These are phyloP conservation scores for Orchesella flavescens DNA, from an alignment of 2,888 invertebrate genomes.

Conservation along the genomic window DNA sequence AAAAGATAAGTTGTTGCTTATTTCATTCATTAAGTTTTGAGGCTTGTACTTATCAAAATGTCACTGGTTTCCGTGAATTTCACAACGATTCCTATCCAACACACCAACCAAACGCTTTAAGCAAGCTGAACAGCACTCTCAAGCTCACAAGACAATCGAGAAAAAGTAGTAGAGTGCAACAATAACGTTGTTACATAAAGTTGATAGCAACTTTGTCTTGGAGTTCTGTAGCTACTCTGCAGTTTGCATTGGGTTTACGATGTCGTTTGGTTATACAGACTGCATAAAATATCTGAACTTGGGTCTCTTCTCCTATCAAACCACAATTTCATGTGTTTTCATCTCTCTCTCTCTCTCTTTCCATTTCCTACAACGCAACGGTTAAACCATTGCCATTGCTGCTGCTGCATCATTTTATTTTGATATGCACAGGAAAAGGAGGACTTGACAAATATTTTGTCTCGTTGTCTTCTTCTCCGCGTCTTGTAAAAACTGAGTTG, in stretches of 20 bases:
- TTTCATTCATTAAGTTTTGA: conserved; percentile 50
- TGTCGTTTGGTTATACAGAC: neutral
- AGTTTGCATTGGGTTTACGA: no score
- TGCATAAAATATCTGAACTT: neutral
- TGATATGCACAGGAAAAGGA: neutral
- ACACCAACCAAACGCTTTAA: no score
- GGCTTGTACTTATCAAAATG: conserved; percentile 21
- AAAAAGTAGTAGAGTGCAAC: neutral
- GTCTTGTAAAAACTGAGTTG: no score
- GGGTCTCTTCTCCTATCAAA: neutral
- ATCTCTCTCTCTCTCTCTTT: neutral
- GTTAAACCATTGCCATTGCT: neutral
- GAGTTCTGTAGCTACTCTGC: neutral
- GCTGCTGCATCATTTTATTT: neutral
- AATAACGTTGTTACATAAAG: neutral
- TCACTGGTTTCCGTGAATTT: conserved; percentile 23
- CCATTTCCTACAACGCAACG: neutral
- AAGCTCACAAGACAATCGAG: no score
- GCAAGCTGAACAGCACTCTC: no score
- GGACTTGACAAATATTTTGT: neutral
- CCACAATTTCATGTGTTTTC: neutral
- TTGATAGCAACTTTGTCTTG: neutral
- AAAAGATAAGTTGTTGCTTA: conserved; percentile 15
- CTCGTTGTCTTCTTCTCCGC: neutral
- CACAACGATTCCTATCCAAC: neutral